Base-by-base conservation (phyloP, 2,888 invertebrate genomes). In the Portevinia maculata region DNA sequence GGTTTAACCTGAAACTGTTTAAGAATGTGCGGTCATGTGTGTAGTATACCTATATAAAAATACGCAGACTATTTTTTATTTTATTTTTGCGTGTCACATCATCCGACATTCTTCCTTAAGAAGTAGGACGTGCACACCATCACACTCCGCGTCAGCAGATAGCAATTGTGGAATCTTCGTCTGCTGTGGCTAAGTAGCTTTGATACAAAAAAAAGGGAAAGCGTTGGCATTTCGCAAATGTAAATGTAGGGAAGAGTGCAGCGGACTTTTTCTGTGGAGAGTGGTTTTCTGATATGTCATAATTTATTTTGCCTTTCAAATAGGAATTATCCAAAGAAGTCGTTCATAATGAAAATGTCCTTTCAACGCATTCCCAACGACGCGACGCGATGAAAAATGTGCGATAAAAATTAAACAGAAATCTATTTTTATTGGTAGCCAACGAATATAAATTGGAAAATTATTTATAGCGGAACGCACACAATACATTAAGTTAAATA, bases 61-160 rank as follows among this genome's bases (percentile, higher is more conserved):
- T 46, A 48, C 34, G 46, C 28, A 17, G 32, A n/a, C 32, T 34
- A 37, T 9, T 48, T 21, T 34, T 17, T 46, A 37, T 21, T 46
- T 17, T 32, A 39, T 57, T 55, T 53, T 65, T 65, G 44, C 55
- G 13, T 67, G 73, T 79, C 78, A 71, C 65, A 52, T 52, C 57
- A 59, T 57, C n/a, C 34, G 34, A 32, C 59, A 79, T 73, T 73
- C 67, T 60, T 67, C 74, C 59, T 79, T 67, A 67, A 67, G 60
- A 79, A 79, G 79, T 79, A 67, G 79, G 60, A 79, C 79, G 28
- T 44, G 34, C 5, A 24, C 24, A 24, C 24, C 3, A 24, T 3
- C 24, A 24, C 24, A 5, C 2, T 3, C 2, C 44, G 17, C 44
- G 52, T 17, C 19, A 30, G 8, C 44, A 60, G 11, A 75, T 41